Conservation (phyloP, 2,113 vertebrate species). For the Illadopsis cleaveri region DNA sequence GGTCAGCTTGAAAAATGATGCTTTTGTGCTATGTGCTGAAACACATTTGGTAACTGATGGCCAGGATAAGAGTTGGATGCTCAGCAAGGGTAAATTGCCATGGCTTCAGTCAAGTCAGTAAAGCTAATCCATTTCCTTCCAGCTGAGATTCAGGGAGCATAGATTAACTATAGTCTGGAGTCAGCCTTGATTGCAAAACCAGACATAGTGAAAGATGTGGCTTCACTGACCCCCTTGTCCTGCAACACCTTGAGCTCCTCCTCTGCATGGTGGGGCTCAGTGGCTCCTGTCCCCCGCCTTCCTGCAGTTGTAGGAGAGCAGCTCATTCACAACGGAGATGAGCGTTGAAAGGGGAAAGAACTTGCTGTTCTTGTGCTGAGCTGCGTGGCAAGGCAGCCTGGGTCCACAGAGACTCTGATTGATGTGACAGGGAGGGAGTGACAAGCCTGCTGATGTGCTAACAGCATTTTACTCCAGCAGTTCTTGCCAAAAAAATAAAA, state of each 20-base stretch:
- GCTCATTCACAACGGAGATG: background rate
- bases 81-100: background rate
- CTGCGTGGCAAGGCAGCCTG: background rate
- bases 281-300: background rate
- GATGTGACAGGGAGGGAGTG: slow-evolving; percentile 44
- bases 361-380: background rate
- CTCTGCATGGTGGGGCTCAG: rapidly evolving
- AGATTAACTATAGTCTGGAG: slow-evolving; percentile 16
- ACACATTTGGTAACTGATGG: background rate
- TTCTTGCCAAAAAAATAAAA: slow-evolving; percentile 42
- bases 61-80: background rate
- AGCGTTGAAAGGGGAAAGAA: background rate
- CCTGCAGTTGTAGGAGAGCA: background rate
- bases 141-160: background rate
- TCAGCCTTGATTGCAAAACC: slow-evolving; percentile 26
- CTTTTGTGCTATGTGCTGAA: background rate
- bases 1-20: background rate
- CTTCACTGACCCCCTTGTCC: background rate
- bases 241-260: background rate
- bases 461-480: slow-evolving; percentile 4
- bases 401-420: background rate
- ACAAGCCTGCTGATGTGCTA: slow-evolving; percentile 53
- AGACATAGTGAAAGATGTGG: background rate
- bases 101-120: background rate
- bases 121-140: slow-evolving; percentile 50